Evolutionary conservation across 1,140 invertebrate genomes (phyloP).

Genomic region (Oreohelix idahoensis): DNA sequence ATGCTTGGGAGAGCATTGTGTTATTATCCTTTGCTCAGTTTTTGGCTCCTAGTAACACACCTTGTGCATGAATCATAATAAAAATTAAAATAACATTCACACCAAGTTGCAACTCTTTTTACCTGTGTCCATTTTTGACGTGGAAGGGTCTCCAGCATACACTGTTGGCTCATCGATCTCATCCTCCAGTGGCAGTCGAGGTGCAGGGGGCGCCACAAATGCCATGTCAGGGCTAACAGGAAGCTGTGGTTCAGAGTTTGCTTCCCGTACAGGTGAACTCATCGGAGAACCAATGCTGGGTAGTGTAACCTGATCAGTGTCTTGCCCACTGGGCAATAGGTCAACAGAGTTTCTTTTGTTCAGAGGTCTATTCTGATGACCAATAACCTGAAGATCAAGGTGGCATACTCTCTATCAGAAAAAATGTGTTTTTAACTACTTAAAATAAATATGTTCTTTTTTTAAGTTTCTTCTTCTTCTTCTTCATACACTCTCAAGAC

Average conservation of each 20-base stretch:
- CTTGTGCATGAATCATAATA: too few species aligned
- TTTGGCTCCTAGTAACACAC: too few species aligned
- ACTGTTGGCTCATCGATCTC: constrained; percentile 34
- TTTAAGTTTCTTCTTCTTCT: too few species aligned
- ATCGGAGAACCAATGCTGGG: constrained; percentile 21
- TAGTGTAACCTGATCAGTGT: constrained; percentile 31
- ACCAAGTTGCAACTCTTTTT: neutral
- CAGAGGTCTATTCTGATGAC: constrained; percentile 39
- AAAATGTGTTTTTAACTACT: too few species aligned
- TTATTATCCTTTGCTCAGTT: too few species aligned
- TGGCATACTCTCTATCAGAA: too few species aligned
- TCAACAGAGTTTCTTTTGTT: constrained; percentile 68
- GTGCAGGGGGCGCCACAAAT: constrained; percentile 31
- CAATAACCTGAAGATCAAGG: constrained; percentile 25
- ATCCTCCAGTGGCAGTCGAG: constrained; percentile 30
- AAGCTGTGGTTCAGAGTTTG: constrained; percentile 67
- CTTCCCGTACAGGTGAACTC: constrained; percentile 54
- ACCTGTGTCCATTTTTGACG: constrained; percentile 35
- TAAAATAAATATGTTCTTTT: too few species aligned
- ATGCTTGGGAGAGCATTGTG: too few species aligned
- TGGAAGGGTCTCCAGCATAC: constrained; percentile 13
- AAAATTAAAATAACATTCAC: too few species aligned
- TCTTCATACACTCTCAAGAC: too few species aligned
- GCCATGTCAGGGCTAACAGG: constrained; percentile 50
- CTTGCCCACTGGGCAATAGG: constrained; percentile 54